Evolutionary conservation across 2,113 vertebrate species (phyloP).

Genomic region (Tautogolabrus adspersus): DNA sequence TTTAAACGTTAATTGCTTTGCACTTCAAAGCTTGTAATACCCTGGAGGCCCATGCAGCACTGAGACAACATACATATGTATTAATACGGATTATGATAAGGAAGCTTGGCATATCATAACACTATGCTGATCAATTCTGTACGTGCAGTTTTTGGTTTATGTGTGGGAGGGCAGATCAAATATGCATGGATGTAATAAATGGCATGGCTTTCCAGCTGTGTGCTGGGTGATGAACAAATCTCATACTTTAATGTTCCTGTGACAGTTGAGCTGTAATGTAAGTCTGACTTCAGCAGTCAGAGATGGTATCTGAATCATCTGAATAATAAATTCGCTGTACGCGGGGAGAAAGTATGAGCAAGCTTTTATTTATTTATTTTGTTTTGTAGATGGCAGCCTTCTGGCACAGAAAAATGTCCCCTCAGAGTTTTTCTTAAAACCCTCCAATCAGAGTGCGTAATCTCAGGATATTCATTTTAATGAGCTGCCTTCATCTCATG

Average conservation of each 20-base stretch:
- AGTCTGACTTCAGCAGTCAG: conserved; percentile 43
- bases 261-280: conserved; percentile 23
- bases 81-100: conserved; percentile 70
- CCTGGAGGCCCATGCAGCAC: conserved; percentile 58
- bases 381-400: conserved; percentile 52
- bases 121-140: conserved; percentile 58
- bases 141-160: conserved; percentile 16
- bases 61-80: conserved; percentile 67
- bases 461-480: conserved; percentile 68
- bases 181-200: conserved; percentile 62
- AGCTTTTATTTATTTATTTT: conserved; percentile 53
- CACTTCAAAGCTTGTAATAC: conserved; percentile 77
- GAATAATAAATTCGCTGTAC: conserved; percentile 33
- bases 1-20: conserved; percentile 79
- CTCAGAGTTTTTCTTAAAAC: conserved; percentile 42
- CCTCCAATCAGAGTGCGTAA: conserved; percentile 59
- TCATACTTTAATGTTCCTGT: conserved; percentile 41
- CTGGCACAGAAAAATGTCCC: conserved; percentile 49
- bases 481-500: conserved; percentile 67
- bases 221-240: conserved; percentile 45
- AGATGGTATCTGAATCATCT: conserved; percentile 38
- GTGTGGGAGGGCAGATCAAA: conserved; percentile 51
- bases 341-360: conserved; percentile 26
- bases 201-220: conserved; percentile 37
- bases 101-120: conserved; percentile 52